Evolutionary conservation across 2,113 vertebrate species (phyloP).

Genomic region (Helogale parvula): DNA sequence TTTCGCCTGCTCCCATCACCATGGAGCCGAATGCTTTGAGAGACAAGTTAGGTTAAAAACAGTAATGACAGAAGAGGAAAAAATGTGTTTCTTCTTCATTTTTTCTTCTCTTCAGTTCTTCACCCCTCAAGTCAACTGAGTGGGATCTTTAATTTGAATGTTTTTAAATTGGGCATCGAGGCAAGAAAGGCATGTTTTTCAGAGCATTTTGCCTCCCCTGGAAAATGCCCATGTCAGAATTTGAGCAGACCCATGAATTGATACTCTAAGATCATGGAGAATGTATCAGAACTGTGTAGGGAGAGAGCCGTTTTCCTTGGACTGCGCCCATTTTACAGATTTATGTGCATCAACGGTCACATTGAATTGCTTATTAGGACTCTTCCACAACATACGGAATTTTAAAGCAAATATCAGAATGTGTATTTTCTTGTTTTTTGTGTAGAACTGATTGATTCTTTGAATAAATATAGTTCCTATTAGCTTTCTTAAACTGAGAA

Average conservation of each 20-base stretch:
- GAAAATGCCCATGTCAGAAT: not conserved
- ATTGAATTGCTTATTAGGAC: not conserved
- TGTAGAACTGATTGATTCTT: not conserved
- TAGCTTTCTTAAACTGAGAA: not conserved
- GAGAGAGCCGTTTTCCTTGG: not conserved
- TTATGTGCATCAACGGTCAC: not conserved
- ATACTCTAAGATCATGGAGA: not conserved
- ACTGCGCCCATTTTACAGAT: not conserved
- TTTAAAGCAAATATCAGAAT: not conserved
- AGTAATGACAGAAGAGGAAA: constrained; percentile 49
- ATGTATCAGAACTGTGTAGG: not conserved
- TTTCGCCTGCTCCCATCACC: constrained; percentile 59
- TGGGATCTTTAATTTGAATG: not conserved
- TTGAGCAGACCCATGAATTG: not conserved
- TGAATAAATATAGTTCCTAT: not conserved
- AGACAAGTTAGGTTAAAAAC: constrained; percentile 64
- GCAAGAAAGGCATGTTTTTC: not conserved
- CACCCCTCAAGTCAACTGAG: not conserved
- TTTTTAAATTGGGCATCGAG: not conserved
- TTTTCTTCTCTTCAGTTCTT: not conserved
- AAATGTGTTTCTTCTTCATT: constrained; percentile 8
- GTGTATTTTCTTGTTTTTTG: not conserved
- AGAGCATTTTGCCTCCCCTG: not conserved
- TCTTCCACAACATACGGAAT: not conserved
- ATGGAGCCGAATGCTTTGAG: constrained; percentile 69